Evolutionary conservation across 2,113 vertebrate species (phyloP).

Genomic region (Dromas ardeola): DNA sequence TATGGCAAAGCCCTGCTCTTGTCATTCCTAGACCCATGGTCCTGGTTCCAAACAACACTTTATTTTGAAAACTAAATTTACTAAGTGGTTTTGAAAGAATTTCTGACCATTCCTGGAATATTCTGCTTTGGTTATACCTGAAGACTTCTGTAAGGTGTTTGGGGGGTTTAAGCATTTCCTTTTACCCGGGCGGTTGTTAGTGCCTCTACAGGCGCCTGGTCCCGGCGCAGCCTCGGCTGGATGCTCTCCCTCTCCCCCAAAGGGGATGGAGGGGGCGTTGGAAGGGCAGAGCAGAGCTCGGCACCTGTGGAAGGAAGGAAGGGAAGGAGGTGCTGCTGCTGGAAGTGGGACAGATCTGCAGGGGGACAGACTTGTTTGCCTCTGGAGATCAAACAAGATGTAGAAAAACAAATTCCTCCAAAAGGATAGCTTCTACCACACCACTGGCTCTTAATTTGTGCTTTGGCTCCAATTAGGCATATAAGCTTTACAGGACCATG

Average conservation of each 20-base stretch:
- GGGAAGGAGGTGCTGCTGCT: background rate
- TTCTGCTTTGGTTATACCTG: background rate
- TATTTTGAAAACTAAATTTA: background rate
- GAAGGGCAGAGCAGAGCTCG: background rate
- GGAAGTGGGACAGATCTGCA: background rate
- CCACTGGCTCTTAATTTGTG: background rate
- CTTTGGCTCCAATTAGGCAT: background rate
- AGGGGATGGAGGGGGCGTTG: background rate
- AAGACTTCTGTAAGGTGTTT: background rate
- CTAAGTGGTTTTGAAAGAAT: background rate
- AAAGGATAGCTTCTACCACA: background rate
- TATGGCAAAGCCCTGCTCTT: background rate
- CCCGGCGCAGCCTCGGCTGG: background rate
- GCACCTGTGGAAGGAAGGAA: background rate
- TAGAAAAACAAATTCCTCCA: background rate
- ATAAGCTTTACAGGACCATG: background rate
- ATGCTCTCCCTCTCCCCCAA: background rate
- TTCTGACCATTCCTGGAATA: background rate
- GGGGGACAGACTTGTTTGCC: background rate
- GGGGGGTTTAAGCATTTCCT: background rate
- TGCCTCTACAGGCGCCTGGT: rapidly evolving
- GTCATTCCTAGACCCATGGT: no score
- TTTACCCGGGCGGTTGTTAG: background rate
- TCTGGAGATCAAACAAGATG: background rate
- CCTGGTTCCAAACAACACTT: background rate